phyloP scores from a whole-genome alignment of 2,797 vertebrate genomes.

The Diceros bicornis region DNA sequence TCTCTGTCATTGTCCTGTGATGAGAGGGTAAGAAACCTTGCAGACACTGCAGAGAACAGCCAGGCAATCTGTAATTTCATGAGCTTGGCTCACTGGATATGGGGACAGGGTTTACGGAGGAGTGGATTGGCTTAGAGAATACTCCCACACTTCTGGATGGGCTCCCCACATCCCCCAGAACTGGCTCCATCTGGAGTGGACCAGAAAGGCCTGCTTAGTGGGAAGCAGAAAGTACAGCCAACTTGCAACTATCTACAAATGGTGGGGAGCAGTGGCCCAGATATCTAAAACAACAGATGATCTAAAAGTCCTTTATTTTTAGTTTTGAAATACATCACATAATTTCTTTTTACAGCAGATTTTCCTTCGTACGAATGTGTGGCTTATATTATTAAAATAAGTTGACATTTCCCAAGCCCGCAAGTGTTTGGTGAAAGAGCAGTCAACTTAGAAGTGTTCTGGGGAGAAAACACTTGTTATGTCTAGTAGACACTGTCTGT shows the following conservation, averaged over 20 bases:
- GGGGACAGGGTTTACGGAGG: conserved; percentile 59
- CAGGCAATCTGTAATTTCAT: background rate
- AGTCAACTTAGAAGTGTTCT: conserved; percentile 46
- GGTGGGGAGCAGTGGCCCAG: background rate
- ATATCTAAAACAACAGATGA: conserved; percentile 76
- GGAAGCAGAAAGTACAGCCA: conserved; percentile 71
- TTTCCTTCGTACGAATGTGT: conserved; percentile 66
- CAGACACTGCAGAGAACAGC: background rate
- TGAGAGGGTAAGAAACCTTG: background rate
- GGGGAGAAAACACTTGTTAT: conserved; percentile 13
- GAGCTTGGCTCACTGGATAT: background rate
- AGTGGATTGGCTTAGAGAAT: background rate
- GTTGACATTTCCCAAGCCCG: conserved; percentile 72
- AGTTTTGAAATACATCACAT: conserved; percentile 69
- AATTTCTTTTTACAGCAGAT: conserved; percentile 73
- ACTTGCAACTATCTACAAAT: background rate
- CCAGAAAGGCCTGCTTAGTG: conserved; percentile 65
- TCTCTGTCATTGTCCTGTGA: background rate
- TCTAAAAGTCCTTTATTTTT: conserved; percentile 68
- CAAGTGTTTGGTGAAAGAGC: conserved; percentile 33
- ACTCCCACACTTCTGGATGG: conserved; percentile 41
- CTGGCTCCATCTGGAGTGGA: conserved; percentile 57
- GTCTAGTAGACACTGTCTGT: background rate
- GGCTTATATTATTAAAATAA: conserved; percentile 79
- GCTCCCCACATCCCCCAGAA: background rate